Percentiles rank a stretch among this genome's conserved stretches.
phyloP scores from a whole-genome alignment of 2,888 invertebrate genomes.

The Lasioglossum calceatum region DNA sequence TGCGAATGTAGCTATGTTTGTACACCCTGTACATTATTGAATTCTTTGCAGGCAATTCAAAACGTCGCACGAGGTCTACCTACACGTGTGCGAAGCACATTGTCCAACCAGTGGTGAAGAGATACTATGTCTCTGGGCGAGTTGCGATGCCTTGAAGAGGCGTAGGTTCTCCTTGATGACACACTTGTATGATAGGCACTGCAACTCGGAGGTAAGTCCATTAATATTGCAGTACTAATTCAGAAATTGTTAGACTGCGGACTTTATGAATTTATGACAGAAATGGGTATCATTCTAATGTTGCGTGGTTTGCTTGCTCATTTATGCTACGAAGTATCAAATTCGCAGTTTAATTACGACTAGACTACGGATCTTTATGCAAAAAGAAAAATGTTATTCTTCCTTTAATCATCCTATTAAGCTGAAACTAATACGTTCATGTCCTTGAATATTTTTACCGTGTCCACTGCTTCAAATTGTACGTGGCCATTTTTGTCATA shows the following conservation, averaged over 20 bases:
- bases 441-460: no score
- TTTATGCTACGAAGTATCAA: no score
- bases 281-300: background rate
- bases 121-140: slow-evolving; percentile 95
- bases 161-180: slow-evolving; percentile 98
- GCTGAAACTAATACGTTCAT: no score
- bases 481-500: no score
- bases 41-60: slow-evolving; percentile 87
- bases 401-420: no score
- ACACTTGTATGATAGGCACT: slow-evolving; percentile 97
- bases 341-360: no score
- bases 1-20: background rate
- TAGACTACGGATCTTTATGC: no score
- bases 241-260: background rate
- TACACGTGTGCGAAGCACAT: slow-evolving; percentile 94
- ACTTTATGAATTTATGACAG: slow-evolving; percentile 10
- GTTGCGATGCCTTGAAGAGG: slow-evolving; percentile 95
- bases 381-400: no score
- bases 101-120: slow-evolving; percentile 91
- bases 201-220: slow-evolving; percentile 90
- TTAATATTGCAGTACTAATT: background rate
- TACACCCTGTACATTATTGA: background rate
- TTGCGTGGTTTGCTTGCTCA: no score
- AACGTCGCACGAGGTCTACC: slow-evolving; percentile 92
- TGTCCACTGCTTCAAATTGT: no score